Evolutionary conservation across 1,140 invertebrate species (phyloP).

Genomic region (Cydia pomonella): DNA sequence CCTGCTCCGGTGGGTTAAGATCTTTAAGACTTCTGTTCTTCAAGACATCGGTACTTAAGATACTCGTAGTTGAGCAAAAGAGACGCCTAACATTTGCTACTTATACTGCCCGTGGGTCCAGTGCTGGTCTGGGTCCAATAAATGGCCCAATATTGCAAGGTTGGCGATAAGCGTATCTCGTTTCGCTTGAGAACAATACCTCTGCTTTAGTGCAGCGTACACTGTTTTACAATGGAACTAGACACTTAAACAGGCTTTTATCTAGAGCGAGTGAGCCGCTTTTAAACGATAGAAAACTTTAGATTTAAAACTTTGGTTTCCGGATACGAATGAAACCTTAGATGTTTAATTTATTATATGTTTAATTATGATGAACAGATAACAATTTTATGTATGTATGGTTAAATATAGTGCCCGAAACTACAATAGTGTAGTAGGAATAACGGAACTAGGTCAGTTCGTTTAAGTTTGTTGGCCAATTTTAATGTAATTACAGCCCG

Average conservation of each 20-base stretch:
- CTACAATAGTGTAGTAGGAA: background rate
- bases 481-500: background rate
- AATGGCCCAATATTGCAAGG: background rate
- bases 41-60: too few relatives aligned
- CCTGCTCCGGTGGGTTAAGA: too few relatives aligned
- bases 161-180: slow-evolving; percentile 11
- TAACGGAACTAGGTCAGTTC: background rate
- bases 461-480: background rate
- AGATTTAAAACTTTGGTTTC: background rate
- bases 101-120: background rate
- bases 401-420: background rate
- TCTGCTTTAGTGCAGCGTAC: background rate
- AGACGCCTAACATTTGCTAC: background rate
- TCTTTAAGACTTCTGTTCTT: too few relatives aligned
- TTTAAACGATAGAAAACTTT: background rate
- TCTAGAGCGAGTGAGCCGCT: background rate
- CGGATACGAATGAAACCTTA: too few relatives aligned
- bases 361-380: too few relatives aligned
- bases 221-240: background rate
- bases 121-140: background rate
- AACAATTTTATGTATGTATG: too few relatives aligned
- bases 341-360: too few relatives aligned
- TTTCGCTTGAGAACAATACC: slow-evolving; percentile 8
- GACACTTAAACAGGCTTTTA: slow-evolving; percentile 10
- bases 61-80: too few relatives aligned